These are phyloP conservation scores for Anastrepha obliqua DNA, from an alignment of 1,140 invertebrate genomes.

Conservation along the genomic window DNA sequence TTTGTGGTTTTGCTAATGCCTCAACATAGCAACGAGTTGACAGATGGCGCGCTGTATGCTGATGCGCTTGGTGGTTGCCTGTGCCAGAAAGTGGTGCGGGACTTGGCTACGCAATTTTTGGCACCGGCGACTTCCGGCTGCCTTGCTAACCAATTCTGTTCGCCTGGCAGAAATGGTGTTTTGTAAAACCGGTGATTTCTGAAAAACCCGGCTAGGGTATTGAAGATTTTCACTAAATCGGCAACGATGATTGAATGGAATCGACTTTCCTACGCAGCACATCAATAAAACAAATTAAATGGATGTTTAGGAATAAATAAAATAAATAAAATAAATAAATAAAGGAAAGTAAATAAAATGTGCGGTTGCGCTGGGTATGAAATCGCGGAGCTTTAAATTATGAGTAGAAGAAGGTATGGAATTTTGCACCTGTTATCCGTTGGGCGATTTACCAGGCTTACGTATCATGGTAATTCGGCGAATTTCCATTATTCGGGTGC, in stretches of 20 bases:
- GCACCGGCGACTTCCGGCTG: neutral
- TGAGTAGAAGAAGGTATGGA: no score
- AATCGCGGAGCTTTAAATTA: no score
- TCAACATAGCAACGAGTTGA: rapidly evolving
- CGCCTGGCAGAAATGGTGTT: slow-evolving; percentile 2
- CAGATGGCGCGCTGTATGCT: neutral
- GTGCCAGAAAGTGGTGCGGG: neutral
- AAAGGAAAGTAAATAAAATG: neutral
- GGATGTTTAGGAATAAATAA: neutral
- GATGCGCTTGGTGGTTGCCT: neutral
- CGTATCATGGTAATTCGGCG: no score
- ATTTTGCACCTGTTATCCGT: no score
- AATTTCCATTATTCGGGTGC: no score
- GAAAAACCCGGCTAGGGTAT: neutral
- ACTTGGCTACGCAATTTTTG: neutral
- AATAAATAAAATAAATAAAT: neutral
- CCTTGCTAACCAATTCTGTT: neutral
- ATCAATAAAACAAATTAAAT: neutral
- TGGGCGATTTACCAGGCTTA: no score
- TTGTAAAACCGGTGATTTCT: neutral
- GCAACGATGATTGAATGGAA: no score
- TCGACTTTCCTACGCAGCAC: no score
- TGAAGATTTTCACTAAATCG: no score
- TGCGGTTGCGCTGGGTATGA: no score
- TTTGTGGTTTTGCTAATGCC: neutral